Conservation (phyloP, 2,888 invertebrate genomes). For the Drosophila merina region DNA sequence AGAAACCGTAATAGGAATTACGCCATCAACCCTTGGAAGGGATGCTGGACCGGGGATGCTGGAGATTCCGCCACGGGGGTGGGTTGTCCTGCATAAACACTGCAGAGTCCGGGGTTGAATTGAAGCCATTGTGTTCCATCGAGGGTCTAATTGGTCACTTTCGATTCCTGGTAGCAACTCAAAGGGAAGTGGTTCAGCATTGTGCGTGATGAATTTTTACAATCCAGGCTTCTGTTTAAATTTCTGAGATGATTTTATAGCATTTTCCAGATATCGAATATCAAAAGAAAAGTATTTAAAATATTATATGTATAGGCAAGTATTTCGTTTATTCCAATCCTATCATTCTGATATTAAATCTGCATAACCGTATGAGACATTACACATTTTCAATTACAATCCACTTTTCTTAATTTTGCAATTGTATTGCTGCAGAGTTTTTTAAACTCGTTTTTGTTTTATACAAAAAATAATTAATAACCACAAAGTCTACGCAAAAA, state of each 20-base stretch:
- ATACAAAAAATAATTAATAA: constrained; percentile 8
- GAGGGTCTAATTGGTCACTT: constrained; percentile 44
- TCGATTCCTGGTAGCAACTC: constrained; percentile 27
- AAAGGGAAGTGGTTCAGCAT: constrained; percentile 3
- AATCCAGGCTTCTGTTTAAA: constrained; percentile 30
- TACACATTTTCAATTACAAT: constrained; percentile 42
- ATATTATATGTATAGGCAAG: constrained; percentile 28
- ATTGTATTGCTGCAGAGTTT: constrained; percentile 30
- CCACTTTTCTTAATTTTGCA: constrained; percentile 21
- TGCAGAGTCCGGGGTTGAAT: constrained; percentile 19
- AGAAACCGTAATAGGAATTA: constrained; percentile 53
- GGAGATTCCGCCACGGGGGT: constrained; percentile 23
- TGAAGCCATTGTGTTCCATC: constrained; percentile 13
- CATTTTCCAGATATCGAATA: neutral
- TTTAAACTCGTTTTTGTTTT: constrained; percentile 12
- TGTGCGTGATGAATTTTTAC: constrained; percentile 29
- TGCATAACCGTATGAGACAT: constrained; percentile 23
- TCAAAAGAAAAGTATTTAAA: neutral
- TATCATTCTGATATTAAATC: constrained; percentile 48
- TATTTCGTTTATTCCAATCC: constrained; percentile 49
- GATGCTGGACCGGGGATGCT: constrained; percentile 50
- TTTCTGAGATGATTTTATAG: constrained; percentile 8
- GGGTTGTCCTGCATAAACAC: constrained; percentile 20
- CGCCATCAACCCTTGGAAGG: constrained; percentile 44
- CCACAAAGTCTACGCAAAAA: constrained; percentile 21